These are phyloP conservation scores for Fistularia commersonii DNA, from an alignment of 2,797 vertebrate species.

Conservation along the genomic window DNA sequence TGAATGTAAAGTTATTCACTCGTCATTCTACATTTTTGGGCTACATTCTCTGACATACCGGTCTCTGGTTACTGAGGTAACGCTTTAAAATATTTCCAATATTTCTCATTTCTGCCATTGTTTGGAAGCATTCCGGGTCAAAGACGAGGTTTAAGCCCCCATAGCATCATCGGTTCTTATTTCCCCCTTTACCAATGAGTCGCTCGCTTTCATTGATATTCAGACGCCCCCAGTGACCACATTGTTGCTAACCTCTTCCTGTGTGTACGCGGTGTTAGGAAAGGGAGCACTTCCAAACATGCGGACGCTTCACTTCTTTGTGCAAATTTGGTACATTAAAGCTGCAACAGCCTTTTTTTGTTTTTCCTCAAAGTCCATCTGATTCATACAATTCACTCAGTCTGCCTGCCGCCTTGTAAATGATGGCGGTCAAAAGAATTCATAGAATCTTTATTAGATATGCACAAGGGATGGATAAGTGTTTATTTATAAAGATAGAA, in stretches of 20 bases:
- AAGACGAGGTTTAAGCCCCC: too few relatives aligned
- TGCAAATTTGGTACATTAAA: slow-evolving; percentile 22
- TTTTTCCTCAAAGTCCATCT: slow-evolving; percentile 45
- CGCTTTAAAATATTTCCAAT: too few relatives aligned
- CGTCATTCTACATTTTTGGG: too few relatives aligned
- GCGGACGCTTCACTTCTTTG: slow-evolving; percentile 5
- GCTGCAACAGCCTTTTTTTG: slow-evolving; percentile 62
- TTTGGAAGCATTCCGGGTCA: too few relatives aligned
- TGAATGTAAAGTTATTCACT: neutral
- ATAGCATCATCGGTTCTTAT: too few relatives aligned
- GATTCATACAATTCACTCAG: slow-evolving; percentile 57
- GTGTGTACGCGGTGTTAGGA: neutral
- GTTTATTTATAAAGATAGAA: slow-evolving; percentile 28
- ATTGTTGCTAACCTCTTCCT: too few relatives aligned
- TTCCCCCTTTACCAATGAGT: too few relatives aligned
- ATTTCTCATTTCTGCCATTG: too few relatives aligned
- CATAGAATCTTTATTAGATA: slow-evolving; percentile 75
- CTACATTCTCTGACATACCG: too few relatives aligned
- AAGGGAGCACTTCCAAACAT: neutral
- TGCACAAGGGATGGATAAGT: slow-evolving; percentile 54
- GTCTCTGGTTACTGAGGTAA: too few relatives aligned
- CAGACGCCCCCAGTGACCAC: too few relatives aligned
- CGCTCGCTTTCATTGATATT: too few relatives aligned
- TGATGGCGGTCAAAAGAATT: slow-evolving; percentile 63
- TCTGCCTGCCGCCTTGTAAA: slow-evolving; percentile 68